Evolutionary conservation across 2,113 vertebrate species (phyloP).

Genomic region (Scartelaos histophorus): DNA sequence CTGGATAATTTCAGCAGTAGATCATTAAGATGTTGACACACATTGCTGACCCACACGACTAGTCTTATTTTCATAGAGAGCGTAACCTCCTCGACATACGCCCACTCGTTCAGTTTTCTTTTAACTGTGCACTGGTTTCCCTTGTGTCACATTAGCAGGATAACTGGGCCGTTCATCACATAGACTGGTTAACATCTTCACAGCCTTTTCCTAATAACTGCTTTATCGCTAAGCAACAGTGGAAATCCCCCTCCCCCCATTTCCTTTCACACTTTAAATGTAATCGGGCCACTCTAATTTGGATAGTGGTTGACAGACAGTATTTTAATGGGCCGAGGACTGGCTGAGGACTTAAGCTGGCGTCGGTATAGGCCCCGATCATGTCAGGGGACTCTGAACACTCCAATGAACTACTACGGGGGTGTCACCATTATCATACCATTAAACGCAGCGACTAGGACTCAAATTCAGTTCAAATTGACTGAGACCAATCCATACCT

Average conservation of each 20-base stretch:
- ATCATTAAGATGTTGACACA: conserved; percentile 1
- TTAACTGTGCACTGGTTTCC: conserved; percentile 21
- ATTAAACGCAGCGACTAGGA: conserved; percentile 32
- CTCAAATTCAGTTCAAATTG: conserved; percentile 4
- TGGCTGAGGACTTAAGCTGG: conserved; percentile 55
- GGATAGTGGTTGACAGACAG: conserved; percentile 63
- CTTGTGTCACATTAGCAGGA: conserved; percentile 48
- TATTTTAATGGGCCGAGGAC: conserved; percentile 63
- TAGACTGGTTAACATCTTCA: conserved; percentile 58
- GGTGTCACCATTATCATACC: conserved; percentile 27
- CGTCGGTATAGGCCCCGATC: conserved; percentile 42
- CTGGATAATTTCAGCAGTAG: neutral
- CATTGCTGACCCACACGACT: neutral
- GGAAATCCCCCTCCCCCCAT: conserved; percentile 4
- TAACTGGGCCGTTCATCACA: conserved; percentile 54
- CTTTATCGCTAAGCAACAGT: conserved; percentile 66
- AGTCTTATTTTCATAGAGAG: neutral
- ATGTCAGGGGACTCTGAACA: conserved; percentile 35
- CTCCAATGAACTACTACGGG: conserved; percentile 28
- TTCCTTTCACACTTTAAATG: conserved; percentile 28
- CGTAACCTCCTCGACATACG: neutral
- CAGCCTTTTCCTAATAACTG: conserved; percentile 52
- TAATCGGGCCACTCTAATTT: conserved; percentile 53
- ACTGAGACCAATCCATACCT: neutral
- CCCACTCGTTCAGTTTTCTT: conserved; percentile 8